Percentiles rank a stretch among this genome's conserved stretches.
Conservation (phyloP, 2,797 vertebrate species). For the Loris lydekkerianus region DNA sequence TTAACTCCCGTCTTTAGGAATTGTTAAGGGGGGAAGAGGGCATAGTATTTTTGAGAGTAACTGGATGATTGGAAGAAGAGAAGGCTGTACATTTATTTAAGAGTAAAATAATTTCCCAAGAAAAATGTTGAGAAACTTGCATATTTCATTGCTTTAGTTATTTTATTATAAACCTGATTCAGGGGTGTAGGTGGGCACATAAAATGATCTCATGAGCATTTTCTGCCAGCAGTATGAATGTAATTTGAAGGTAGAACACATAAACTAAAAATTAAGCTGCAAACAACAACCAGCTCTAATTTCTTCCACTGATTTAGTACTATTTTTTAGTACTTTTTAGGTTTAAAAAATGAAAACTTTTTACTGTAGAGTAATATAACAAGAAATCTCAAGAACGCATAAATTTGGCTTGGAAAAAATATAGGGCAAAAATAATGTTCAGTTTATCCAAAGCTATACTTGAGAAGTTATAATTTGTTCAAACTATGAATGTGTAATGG, state of each 20-base stretch:
- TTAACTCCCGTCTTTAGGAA: neutral
- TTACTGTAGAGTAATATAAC: conserved; percentile 8
- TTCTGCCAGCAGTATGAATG: neutral
- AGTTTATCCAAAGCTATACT: conserved; percentile 9
- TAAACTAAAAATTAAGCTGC: conserved; percentile 58
- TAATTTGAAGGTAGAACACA: neutral
- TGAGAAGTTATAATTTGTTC: conserved; percentile 30
- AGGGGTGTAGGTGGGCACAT: neutral
- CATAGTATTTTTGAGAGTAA: conserved; percentile 23
- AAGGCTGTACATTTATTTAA: neutral
- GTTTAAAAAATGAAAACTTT: conserved; percentile 35
- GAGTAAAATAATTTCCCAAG: neutral
- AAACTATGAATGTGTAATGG: neutral
- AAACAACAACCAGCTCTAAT: neutral
- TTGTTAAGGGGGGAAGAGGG: neutral
- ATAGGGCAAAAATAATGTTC: neutral
- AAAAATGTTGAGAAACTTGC: conserved; percentile 19
- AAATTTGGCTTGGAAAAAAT: conserved; percentile 36
- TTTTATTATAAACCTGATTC: conserved; percentile 47
- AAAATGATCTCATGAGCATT: conserved; percentile 51
- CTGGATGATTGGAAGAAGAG: neutral
- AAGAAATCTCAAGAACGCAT: conserved; percentile 39
- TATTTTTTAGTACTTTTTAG: neutral
- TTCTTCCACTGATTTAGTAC: conserved; percentile 16
- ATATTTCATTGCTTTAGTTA: conserved; percentile 34